These are phyloP conservation scores for Tridacna gigas DNA, from an alignment of 2,888 invertebrate genomes.

Conservation along the genomic window DNA sequence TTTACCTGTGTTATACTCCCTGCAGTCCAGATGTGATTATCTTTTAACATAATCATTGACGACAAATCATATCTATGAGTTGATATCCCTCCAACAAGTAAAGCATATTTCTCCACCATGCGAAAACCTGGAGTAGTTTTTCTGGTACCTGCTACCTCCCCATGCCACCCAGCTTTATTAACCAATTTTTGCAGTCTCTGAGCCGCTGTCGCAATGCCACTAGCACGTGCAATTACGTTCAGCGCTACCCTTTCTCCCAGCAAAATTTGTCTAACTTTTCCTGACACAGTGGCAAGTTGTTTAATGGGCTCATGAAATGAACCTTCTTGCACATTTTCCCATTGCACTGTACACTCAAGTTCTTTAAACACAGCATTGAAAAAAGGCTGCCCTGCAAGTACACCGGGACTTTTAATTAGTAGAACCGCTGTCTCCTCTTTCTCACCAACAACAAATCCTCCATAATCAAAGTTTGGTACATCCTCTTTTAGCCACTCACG, in stretches of 20 bases:
- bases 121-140: conserved; percentile 86
- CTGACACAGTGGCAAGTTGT: conserved; percentile 82
- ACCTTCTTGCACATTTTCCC: conserved; percentile 82
- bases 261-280: conserved; percentile 83
- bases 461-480: conserved; percentile 83
- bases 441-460: conserved; percentile 84
- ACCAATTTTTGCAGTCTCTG: conserved; percentile 71
- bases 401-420: conserved; percentile 81
- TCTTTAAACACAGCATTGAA: conserved; percentile 84
- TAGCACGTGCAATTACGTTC: conserved; percentile 84
- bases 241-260: conserved; percentile 85
- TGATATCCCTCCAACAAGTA: conserved; percentile 84
- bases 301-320: conserved; percentile 72
- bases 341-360: conserved; percentile 82
- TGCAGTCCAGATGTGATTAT: conserved; percentile 85
- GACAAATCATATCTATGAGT: conserved; percentile 85
- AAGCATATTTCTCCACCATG: conserved; percentile 85
- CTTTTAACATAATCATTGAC: conserved; percentile 86
- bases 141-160: conserved; percentile 85
- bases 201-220: conserved; percentile 84
- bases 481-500: conserved; percentile 83
- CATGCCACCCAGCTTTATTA: conserved; percentile 80
- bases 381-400: conserved; percentile 85
- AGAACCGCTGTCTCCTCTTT: conserved; percentile 80
- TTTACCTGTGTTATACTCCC: conserved; percentile 83